Evolutionary conservation across 1,140 invertebrate species (phyloP), one percentile per base, ranked within the genome.

Genomic region (Choristoneura fumiferana): DNA sequence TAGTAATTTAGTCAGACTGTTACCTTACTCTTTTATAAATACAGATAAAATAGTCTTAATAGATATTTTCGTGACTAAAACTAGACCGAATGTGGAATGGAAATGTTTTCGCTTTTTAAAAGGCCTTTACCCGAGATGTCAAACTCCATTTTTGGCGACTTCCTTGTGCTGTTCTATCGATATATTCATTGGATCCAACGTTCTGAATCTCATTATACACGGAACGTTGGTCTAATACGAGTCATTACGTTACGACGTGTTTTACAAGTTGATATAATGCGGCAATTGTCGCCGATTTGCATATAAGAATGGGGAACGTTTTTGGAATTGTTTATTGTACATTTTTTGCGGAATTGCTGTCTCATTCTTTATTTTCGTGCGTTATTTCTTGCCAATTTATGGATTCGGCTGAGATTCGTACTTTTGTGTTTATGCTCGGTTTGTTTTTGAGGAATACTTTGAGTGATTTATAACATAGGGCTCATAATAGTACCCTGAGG

Each of bases 261-360:
- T 49, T 49, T 22, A 49, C 43, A 49, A 49, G 43, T 49, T 49
- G 43, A 49, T 49, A 49, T 49, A 49, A 49, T 49, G 22, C 43
- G 17, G 17, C 43, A 49, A 49, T 49, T 49, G 43, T 49, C 43
- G 43, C 29, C 43, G 22, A 49, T 49, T 49, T 49, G 43, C 43
- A 33, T 49, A 18, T 22, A 49, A 49, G 43, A 49, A 49, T 49
- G 22, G 43, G 10, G 18, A 13, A 49, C 43, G 18, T 49, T 49
- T 12, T 15, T 6, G 8, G 43, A 29, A 49, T 29, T 49, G 18
- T 49, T 49, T 33, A 49, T 49, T 5, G 43, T 12, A 45, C 15
- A 18, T 43, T 49, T 49, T 49, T 49, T 3, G 4, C n/a, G 22
- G 22, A 0, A n/a, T 12, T 15, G 18, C 17, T 12, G n/a, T 8